Percentiles rank a stretch among this genome's conserved stretches.
These are phyloP conservation scores for Eutrigla gurnardus DNA, from an alignment of 2,797 vertebrate genomes.

Conservation along the genomic window DNA sequence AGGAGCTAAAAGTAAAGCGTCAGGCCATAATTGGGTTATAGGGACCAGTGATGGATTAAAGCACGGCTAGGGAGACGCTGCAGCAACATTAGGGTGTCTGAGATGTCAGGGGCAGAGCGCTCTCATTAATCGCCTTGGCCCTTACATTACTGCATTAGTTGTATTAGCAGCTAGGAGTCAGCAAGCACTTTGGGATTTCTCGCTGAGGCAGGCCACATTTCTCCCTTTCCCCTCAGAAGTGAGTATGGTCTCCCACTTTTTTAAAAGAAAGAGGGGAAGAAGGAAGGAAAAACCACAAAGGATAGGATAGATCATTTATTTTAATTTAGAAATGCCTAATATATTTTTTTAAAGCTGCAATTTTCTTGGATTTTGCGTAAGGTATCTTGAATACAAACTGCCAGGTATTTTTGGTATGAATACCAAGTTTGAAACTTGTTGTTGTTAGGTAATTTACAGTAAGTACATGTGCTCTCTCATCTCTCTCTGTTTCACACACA, in stretches of 20 bases:
- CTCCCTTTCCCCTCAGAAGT: constrained; percentile 57
- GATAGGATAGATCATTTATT: constrained; percentile 24
- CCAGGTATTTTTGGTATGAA: constrained; percentile 11
- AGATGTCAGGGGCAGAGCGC: constrained; percentile 86
- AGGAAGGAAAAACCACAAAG: constrained; percentile 29
- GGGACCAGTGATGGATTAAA: constrained; percentile 87
- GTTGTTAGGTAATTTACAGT: constrained; percentile 49
- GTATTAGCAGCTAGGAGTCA: constrained; percentile 88
- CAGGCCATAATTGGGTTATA: constrained; percentile 87
- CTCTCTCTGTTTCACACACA: background rate
- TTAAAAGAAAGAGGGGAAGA: constrained; percentile 18
- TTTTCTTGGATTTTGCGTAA: constrained; percentile 22
- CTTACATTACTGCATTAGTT: constrained; percentile 88
- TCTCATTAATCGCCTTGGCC: constrained; percentile 86
- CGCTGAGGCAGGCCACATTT: constrained; percentile 74
- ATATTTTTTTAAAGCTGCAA: constrained; percentile 16
- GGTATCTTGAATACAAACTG: constrained; percentile 27
- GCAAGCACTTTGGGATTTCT: constrained; percentile 83
- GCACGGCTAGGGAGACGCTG: constrained; percentile 84
- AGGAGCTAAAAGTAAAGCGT: constrained; percentile 85
- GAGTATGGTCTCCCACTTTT: constrained; percentile 34
- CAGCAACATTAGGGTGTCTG: constrained; percentile 87
- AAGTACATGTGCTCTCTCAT: constrained; percentile 26
- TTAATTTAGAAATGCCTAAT: constrained; percentile 16
- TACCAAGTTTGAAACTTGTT: constrained; percentile 44